Evolutionary conservation across 37 sponge, comb jelly and placozoan species (phyloP).

Genomic region (Tethya wilhelma): DNA sequence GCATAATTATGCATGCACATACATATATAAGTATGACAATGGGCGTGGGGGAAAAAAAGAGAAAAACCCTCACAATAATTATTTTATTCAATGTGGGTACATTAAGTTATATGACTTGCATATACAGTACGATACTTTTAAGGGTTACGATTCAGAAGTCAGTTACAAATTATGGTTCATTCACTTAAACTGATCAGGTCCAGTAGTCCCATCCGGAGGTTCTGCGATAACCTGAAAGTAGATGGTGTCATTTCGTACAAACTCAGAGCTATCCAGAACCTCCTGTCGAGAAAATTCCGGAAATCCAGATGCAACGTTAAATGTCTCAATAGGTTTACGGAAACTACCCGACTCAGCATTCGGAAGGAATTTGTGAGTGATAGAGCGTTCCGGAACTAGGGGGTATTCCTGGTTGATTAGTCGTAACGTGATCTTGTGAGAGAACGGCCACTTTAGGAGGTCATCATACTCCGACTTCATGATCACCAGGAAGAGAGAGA

Average conservation of each 20-base stretch:
- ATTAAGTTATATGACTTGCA: too few species aligned
- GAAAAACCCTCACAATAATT: too few species aligned
- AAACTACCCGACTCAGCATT: conserved; percentile 49
- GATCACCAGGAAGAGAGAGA: conserved; percentile 62
- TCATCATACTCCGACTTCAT: conserved; percentile 78
- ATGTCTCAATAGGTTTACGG: conserved; percentile 56
- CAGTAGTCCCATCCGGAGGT: too few species aligned
- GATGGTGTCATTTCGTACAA: conserved; percentile 43
- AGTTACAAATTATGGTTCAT: too few species aligned
- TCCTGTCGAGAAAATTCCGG: conserved; percentile 45
- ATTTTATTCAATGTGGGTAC: too few species aligned
- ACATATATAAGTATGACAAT: neutral
- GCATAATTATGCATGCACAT: neutral
- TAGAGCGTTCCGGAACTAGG: neutral
- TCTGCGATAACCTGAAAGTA: conserved; percentile 52
- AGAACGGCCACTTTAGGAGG: conserved; percentile 69
- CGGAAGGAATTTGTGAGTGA: conserved; percentile 56
- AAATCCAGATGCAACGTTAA: conserved; percentile 71
- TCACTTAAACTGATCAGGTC: too few species aligned
- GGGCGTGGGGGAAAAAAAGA: neutral
- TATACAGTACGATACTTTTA: too few species aligned
- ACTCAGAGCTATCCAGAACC: conserved; percentile 17
- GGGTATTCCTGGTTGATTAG: conserved; percentile 55
- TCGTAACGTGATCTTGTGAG: conserved; percentile 31
- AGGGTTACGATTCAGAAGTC: too few species aligned